These are phyloP conservation scores for Merluccius polli DNA, from an alignment of 2,797 vertebrate species.

Conservation along the genomic window DNA sequence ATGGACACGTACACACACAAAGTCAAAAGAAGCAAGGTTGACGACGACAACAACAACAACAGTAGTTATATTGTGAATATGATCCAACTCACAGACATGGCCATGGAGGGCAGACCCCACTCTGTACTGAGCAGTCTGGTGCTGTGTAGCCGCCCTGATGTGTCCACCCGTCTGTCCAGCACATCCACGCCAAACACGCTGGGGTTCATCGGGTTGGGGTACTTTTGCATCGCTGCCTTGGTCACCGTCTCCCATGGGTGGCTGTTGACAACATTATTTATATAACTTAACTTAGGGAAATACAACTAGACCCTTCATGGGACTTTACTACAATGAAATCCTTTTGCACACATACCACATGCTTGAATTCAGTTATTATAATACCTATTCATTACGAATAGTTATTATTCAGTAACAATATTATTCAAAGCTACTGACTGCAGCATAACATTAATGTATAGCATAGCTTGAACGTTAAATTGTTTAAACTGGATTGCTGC, in stretches of 20 bases:
- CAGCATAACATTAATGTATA: neutral
- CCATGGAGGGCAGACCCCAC: slow-evolving; percentile 92
- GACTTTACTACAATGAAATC: neutral
- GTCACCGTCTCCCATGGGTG: slow-evolving; percentile 98
- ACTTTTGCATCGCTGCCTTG: slow-evolving; percentile 96
- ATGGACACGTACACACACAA: no score
- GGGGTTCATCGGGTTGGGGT: slow-evolving; percentile 98
- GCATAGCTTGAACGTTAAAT: neutral
- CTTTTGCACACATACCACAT: neutral
- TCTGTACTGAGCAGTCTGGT: slow-evolving; percentile 92
- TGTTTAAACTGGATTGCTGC: neutral
- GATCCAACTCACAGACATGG: slow-evolving; percentile 81
- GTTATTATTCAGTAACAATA: no score
- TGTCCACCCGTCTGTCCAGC: slow-evolving; percentile 81
- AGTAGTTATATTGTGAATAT: neutral
- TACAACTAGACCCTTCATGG: neutral
- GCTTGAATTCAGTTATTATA: neutral
- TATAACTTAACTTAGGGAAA: neutral
- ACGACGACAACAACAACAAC: neutral
- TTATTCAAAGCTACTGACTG: neutral
- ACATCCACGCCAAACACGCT: slow-evolving; percentile 94
- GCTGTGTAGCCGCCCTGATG: slow-evolving; percentile 86
- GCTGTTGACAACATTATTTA: slow-evolving; percentile 58
- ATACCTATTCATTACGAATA: neutral
- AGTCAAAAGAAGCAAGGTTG: neutral